Conservation (phyloP, 1,140 invertebrate genomes). For the Drosophila equinoxialis region DNA sequence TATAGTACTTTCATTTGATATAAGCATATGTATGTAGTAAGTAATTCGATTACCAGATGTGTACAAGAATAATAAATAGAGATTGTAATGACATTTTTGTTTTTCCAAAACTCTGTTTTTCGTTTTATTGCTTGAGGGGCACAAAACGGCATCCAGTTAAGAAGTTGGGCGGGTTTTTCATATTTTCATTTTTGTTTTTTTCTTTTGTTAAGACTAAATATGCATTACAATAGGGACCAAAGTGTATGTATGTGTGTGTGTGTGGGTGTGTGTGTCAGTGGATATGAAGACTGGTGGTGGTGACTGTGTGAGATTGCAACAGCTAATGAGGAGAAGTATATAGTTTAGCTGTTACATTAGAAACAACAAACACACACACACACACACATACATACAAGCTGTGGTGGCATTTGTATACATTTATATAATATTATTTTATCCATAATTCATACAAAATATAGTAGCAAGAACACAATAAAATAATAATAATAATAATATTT, state of each 20-base stretch:
- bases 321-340: slow-evolving; percentile 64
- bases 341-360: slow-evolving; percentile 43
- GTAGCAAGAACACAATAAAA: slow-evolving; percentile 75
- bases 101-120: slow-evolving; percentile 50
- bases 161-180: slow-evolving; percentile 27
- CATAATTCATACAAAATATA: slow-evolving; percentile 60
- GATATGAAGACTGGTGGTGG: slow-evolving; percentile 7
- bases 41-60: neutral
- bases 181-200: slow-evolving; percentile 38
- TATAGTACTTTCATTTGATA: neutral
- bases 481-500: slow-evolving; percentile 35
- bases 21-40: neutral
- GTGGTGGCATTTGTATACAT: slow-evolving; percentile 40
- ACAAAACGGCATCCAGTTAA: slow-evolving; percentile 44
- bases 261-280: neutral
- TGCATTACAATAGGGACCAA: slow-evolving; percentile 30
- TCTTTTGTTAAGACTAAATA: slow-evolving; percentile 40
- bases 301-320: slow-evolving; percentile 26
- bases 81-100: slow-evolving; percentile 40
- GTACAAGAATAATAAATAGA: slow-evolving; percentile 22
- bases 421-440: slow-evolving; percentile 67
- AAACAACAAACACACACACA: slow-evolving; percentile 10
- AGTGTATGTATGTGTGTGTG: neutral
- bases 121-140: slow-evolving; percentile 45
- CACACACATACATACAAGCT: neutral